Conservation (phyloP, 2,888 invertebrate genomes). For the Mactromeris polynyma region DNA sequence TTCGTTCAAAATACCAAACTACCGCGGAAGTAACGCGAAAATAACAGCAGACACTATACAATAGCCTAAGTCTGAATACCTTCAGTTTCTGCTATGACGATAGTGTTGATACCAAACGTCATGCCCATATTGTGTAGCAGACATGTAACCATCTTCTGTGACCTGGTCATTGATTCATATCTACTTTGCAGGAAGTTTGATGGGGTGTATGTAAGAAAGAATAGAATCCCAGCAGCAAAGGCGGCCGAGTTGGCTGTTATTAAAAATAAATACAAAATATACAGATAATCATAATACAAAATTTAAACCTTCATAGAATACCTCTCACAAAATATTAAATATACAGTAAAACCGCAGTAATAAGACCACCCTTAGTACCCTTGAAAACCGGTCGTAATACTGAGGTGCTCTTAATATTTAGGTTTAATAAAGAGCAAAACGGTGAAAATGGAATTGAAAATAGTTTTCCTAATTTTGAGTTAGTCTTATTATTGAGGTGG, state of each 20-base stretch:
- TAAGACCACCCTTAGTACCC: no score
- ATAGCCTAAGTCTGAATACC: conserved; percentile 25
- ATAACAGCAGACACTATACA: no score
- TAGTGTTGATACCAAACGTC: conserved; percentile 84
- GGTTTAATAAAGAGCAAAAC: no score
- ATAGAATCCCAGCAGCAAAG: conserved; percentile 91
- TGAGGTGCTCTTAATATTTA: no score
- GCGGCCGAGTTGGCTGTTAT: conserved; percentile 92
- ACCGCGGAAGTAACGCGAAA: no score
- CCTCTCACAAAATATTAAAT: background rate
- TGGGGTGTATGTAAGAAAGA: conserved; percentile 92
- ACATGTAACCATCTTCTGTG: conserved; percentile 89
- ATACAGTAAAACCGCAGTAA: no score
- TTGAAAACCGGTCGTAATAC: no score
- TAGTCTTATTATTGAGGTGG: no score
- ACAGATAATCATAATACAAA: background rate
- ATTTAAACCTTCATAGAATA: background rate
- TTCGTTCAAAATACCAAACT: no score
- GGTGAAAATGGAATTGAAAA: no score
- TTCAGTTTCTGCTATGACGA: conserved; percentile 54
- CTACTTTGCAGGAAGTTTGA: conserved; percentile 90
- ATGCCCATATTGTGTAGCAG: conserved; percentile 93
- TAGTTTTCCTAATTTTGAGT: no score
- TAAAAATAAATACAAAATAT: background rate
- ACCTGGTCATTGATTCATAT: conserved; percentile 89